Evolutionary conservation across 2,113 vertebrate genomes (phyloP).

Genomic region (Pyxicephalus adspersus): DNA sequence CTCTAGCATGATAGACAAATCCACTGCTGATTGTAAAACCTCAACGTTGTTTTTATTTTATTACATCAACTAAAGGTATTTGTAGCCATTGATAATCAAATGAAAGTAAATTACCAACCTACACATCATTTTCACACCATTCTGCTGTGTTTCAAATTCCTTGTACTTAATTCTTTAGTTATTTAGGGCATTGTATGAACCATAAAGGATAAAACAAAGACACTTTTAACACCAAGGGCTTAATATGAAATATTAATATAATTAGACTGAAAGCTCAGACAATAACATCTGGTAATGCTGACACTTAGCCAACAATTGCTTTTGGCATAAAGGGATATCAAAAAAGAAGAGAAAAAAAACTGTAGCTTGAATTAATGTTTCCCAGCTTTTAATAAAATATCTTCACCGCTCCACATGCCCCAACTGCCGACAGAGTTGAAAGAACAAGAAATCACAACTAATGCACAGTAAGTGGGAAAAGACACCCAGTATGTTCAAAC

Average conservation of each 20-base stretch:
- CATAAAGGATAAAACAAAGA: background rate
- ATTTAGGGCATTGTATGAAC: background rate
- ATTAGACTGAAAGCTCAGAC: constrained; percentile 12
- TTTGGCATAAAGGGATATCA: constrained; percentile 34
- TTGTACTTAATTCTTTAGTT: too few species aligned
- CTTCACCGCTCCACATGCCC: constrained; percentile 12
- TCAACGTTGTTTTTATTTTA: too few species aligned
- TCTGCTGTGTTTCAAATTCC: background rate
- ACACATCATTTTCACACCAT: too few species aligned
- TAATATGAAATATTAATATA: constrained; percentile 36
- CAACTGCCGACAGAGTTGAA: constrained; percentile 19
- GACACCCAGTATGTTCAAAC: constrained; percentile 25
- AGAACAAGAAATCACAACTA: constrained; percentile 30
- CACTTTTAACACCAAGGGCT: background rate
- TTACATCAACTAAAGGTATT: too few species aligned
- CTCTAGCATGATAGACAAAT: too few species aligned
- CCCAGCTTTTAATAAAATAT: constrained; percentile 33
- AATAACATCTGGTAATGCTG: constrained; percentile 46
- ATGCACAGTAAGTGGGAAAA: constrained; percentile 34
- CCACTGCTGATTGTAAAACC: too few species aligned
- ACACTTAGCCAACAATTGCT: constrained; percentile 37
- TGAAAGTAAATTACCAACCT: too few species aligned
- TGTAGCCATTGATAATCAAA: too few species aligned
- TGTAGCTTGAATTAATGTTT: constrained; percentile 22
- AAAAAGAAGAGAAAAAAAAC: constrained; percentile 7